Evolutionary conservation across 1,140 invertebrate species (phyloP), one percentile per base, ranked within the genome.

Genomic region (Cydia pomonella): DNA sequence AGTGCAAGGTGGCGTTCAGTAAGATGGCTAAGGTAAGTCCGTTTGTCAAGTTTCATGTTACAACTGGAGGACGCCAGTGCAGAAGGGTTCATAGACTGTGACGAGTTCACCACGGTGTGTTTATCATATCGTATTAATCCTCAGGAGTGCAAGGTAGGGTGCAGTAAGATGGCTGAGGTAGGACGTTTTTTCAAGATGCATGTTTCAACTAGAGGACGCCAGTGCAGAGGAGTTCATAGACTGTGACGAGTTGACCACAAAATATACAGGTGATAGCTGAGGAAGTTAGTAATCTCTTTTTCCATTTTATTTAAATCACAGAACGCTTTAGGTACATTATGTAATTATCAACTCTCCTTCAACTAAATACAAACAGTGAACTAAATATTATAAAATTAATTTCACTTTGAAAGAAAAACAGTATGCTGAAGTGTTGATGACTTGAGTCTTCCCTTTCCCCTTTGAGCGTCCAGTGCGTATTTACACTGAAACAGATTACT

Each of bases 181-280:
- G 77, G 79, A n/a, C 47, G 2, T 7, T 4, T 50, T 12, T 1
- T n/a, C 13, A 2, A 12, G n/a, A n/a, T n/a, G n/a, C n/a, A n/a
- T n/a, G n/a, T n/a, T n/a, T n/a, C n/a, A n/a, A n/a, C n/a, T n/a
- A n/a, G n/a, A n/a, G n/a, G 97, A 98, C 82, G 96, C 96, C 77
- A 97, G 97, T 79, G 96, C 96, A 77, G 97, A 97, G 83, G 96
- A 96, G 21, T 95, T 95, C 81, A 97, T 97, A 83, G 97, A 97
- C 87, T 95, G 95, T 77, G 94, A 95, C 21, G 97, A 97, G 89
- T 97, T 97, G 91, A 96, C 95, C 66, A 95, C 95, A n/a, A n/a
- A n/a, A n/a, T n/a, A n/a, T n/a, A n/a, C n/a, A n/a, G n/a, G n/a
- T n/a, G n/a, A n/a, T n/a, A n/a, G n/a, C n/a, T n/a, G n/a, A n/a